Conservation (phyloP, 2,888 invertebrate species). For the Eremobia ochroleuca region DNA sequence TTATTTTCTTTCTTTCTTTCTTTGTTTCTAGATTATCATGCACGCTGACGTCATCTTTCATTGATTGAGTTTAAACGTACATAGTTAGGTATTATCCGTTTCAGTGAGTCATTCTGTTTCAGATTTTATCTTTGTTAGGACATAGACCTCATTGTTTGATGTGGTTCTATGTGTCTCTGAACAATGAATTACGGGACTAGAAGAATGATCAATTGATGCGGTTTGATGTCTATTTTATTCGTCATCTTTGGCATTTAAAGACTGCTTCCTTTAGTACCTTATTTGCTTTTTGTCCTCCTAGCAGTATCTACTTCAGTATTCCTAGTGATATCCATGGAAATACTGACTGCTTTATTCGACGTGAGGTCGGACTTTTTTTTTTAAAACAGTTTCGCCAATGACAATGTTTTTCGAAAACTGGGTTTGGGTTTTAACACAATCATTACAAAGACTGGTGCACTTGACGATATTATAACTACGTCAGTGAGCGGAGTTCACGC, state of each 20-base stretch:
- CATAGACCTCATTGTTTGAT: constrained; percentile 23
- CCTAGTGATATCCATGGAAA: neutral
- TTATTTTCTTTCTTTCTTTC: too few species aligned
- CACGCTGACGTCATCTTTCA: constrained; percentile 1
- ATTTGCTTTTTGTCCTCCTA: neutral
- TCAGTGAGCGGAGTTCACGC: neutral
- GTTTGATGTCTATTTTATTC: neutral
- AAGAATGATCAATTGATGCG: neutral
- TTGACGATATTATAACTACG: too few species aligned
- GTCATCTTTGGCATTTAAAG: neutral
- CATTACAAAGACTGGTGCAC: neutral
- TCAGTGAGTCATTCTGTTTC: neutral
- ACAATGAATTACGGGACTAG: constrained; percentile 7
- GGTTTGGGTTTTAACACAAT: neutral
- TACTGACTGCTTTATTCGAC: neutral
- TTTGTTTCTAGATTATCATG: neutral
- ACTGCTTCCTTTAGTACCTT: neutral
- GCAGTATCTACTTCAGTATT: neutral
- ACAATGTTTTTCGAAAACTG: neutral
- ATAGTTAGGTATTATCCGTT: neutral
- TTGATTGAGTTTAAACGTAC: constrained; percentile 11
- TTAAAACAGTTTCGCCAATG: neutral
- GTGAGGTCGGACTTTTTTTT: neutral
- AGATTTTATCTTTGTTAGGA: constrained; percentile 31
- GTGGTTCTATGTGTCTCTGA: neutral